Base-by-base conservation (phyloP, 2,888 invertebrate genomes). In the Caenorhabditis doughertyi region DNA sequence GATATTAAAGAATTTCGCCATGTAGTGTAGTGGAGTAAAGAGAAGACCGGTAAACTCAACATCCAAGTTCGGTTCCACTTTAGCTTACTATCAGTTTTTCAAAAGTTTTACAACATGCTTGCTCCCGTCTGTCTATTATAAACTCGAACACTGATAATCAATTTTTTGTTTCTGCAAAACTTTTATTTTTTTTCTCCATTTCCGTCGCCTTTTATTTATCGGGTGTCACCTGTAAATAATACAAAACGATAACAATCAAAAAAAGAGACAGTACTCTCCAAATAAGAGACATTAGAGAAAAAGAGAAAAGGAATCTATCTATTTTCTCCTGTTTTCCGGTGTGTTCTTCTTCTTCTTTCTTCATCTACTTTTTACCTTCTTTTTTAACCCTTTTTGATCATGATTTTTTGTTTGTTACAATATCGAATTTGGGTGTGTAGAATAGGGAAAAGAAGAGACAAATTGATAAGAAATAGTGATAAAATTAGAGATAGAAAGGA, bases 201-300 rank as follows among this genome's bases (percentile, higher is more conserved):
- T 39, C 13, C 13, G 13, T 62, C 44, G 62, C 42, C 51, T 13
- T 53, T 23, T 51, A 27, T 56, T 16, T 29, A 25, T 25, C 1
- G 25, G 25, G 35, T 13, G 13, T 35, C 35, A 18, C 29, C 60
- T 32, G 39, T 60, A 42, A 60, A 62, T 47, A 62, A 47, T 56
- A 56, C 32, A 39, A 62, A 62, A 44, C 62, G 62, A 62, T 62
- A 62, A 44, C 62, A 62, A 44, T 62, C 39, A 25, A 32, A 21
- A 11, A 35, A 21, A 21, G 35, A 58, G 35, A 35, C 23, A 11
- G 0, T n/a, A n/a, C n/a, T n/a, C n/a, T n/a, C n/a, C n/a, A n/a
- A n/a, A n/a, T n/a, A n/a, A 27, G 62, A 62, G 62, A 62, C 18
- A 16, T n/a, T 7, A 32, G n/a, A 32, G 56, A 56, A 56, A 32